Conservation (phyloP, 2,113 vertebrate genomes). For the Thinocorus orbignyianus region DNA sequence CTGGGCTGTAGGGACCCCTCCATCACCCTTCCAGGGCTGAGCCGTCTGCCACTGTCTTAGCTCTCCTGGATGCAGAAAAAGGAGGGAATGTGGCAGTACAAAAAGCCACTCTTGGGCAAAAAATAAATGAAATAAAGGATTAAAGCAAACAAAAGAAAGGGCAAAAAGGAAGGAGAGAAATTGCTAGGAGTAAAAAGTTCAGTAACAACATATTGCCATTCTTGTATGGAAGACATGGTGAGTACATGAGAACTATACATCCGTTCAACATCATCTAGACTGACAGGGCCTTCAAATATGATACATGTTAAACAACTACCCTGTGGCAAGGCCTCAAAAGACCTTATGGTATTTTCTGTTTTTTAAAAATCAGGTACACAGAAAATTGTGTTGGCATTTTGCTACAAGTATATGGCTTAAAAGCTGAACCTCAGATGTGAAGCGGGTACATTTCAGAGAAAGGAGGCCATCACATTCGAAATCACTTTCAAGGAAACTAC, state of each 20-base stretch:
- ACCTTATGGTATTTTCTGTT: slow-evolving; percentile 63
- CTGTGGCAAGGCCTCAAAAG: slow-evolving; percentile 61
- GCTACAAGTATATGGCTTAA: slow-evolving; percentile 18
- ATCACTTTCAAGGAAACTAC: not conserved
- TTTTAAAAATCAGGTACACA: slow-evolving; percentile 67
- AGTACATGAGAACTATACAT: slow-evolving; percentile 36
- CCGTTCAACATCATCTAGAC: slow-evolving; percentile 25
- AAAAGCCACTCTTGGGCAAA: not conserved
- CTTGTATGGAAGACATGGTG: slow-evolving; percentile 33
- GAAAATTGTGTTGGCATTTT: slow-evolving; percentile 65
- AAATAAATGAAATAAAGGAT: not conserved
- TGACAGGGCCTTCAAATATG: slow-evolving; percentile 54
- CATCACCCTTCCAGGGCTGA: not conserved
- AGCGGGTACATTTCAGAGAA: slow-evolving; percentile 18
- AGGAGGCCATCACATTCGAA: not conserved
- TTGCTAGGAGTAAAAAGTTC: slow-evolving; percentile 21
- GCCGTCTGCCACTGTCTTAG: not conserved
- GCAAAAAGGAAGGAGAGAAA: slow-evolving; percentile 38
- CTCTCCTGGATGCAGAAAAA: not conserved
- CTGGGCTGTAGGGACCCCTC: not conserved
- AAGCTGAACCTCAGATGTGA: not conserved
- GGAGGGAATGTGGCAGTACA: not conserved
- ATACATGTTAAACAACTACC: slow-evolving; percentile 68
- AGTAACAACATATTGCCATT: slow-evolving; percentile 47
- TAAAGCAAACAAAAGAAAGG: slow-evolving; percentile 52